A percentile compares a stretch with the other conserved stretches of the same genome.
Conservation (phyloP, 2,113 vertebrate genomes). For the rabbit (Oryctolagus cuniculus) region DNA sequence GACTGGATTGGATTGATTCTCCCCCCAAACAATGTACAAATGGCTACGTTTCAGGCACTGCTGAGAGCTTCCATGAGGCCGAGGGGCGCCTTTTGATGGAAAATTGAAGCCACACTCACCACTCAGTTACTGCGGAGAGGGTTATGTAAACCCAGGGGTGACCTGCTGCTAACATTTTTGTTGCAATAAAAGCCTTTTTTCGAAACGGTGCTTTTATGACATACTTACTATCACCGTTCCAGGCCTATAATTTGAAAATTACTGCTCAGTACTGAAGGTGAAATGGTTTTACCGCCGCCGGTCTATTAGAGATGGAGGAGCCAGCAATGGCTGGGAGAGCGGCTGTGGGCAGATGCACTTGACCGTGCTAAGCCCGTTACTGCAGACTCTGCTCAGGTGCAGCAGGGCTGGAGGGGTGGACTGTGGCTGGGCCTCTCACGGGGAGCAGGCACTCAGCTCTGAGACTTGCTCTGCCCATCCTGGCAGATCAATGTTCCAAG, state of each 20-base stretch:
- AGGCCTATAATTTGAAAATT: constrained; percentile 81
- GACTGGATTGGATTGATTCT: constrained; percentile 56
- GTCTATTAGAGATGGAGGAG: constrained; percentile 78
- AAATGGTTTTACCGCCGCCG: constrained; percentile 78
- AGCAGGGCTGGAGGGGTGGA: rapidly evolving
- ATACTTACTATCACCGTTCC: constrained; percentile 71
- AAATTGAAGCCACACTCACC: constrained; percentile 63
- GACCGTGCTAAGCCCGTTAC: background rate
- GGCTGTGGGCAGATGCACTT: background rate
- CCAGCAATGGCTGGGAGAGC: constrained; percentile 63
- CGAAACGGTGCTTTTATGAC: constrained; percentile 73
- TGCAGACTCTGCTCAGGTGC: rapidly evolving
- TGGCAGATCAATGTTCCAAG: background rate
- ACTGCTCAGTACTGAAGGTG: constrained; percentile 64
- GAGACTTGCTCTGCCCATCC: background rate
- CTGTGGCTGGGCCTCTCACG: background rate
- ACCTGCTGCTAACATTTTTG: constrained; percentile 64
- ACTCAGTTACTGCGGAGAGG: constrained; percentile 69
- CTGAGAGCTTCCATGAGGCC: background rate
- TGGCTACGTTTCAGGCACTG: background rate
- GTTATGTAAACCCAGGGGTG: constrained; percentile 75
- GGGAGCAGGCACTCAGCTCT: background rate
- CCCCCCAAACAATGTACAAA: constrained; percentile 59
- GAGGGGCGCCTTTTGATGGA: constrained; percentile 54
- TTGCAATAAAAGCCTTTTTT: constrained; percentile 69